Percentiles rank a stretch among this genome's conserved stretches.
These are phyloP conservation scores for Sarcophaga bullata DNA, from an alignment of 1,140 invertebrate species.

Conservation along the genomic window DNA sequence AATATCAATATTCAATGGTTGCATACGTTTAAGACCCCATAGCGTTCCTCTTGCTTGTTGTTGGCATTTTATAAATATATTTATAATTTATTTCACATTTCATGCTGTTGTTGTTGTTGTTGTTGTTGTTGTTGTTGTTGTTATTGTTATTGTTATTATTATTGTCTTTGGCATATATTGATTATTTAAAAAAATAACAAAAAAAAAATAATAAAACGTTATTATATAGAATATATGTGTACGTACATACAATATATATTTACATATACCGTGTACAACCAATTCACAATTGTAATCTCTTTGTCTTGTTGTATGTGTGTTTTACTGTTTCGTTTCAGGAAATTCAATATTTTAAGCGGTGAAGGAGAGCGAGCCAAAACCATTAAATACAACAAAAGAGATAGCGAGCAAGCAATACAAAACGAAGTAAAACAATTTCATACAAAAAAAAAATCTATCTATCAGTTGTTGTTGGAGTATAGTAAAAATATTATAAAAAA, in stretches of 20 bases:
- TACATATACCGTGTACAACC: background rate
- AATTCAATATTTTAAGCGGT: constrained; percentile 29
- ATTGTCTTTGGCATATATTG: constrained; percentile 23
- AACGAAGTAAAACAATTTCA: background rate
- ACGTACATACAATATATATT: background rate
- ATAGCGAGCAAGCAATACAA: background rate
- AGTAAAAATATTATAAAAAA: too few species aligned
- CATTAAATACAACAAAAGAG: background rate
- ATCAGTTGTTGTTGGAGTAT: too few species aligned
- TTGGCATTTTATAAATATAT: too few species aligned
- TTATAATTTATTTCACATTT: too few species aligned
- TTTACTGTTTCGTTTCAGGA: constrained; percentile 27
- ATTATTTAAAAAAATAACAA: background rate
- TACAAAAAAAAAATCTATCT: too few species aligned
- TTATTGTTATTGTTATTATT: background rate
- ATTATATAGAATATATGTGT: too few species aligned
- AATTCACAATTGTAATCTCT: constrained; percentile 31
- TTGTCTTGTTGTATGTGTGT: constrained; percentile 22
- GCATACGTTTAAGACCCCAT: too few species aligned
- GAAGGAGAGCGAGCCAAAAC: background rate
- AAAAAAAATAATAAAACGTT: too few species aligned
- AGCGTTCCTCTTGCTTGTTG: too few species aligned
- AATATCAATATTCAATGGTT: too few species aligned
- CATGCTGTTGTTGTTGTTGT: background rate
- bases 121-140: background rate